Evolutionary conservation across 2,888 invertebrate species (phyloP), one percentile per base, ranked within the genome.

Genomic region (Vandiemenella viatica): DNA sequence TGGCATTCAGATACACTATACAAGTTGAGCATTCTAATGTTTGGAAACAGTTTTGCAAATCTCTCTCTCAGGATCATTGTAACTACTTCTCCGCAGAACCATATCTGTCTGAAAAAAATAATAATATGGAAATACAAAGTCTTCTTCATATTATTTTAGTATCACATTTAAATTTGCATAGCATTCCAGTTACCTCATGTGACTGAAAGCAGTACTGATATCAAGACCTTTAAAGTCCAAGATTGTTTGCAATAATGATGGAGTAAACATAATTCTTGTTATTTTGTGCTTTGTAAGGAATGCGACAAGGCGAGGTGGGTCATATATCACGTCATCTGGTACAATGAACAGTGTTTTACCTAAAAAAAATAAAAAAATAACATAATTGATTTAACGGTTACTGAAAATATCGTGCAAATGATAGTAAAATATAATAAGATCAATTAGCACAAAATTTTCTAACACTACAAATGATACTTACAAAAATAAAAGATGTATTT

Each of bases 1-100:
- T 60, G 60, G 19, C 57, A 56, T 49, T 60, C 60, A 2, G 59
- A 60, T 6, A 58, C 54, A 47, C 60, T 59, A 56, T 59, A 60
- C 37, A 59, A 53, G 46, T 60, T 60, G 3, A 59, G 51, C 8
- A 58, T 55, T 45, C 54, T 56, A 8, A 57, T 51, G 53, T 55
- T 52, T 6, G 60, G 59, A 23, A 57, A 51, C 8, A 53, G 37
- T 22, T 44, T 40, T 15, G 53, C 51, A 18, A 57, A 50, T 22
- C 53, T 52, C 48, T 58, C 53, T 41, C 58, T 53, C 32, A 59
- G 53, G 18, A 48, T 44, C 5, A 53, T 55, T n/a, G 58, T 60
- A 41, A 60, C 53, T 15, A 60, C 59, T 55, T 60, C 60, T 1
- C 60, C 60, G 23, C 59, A 60, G 26, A 58, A 53, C 55, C 55